Percentiles rank a stretch among this genome's conserved stretches.
Evolutionary conservation across 2,113 vertebrate genomes (phyloP).

Genomic region (Pedionomus torquatus): DNA sequence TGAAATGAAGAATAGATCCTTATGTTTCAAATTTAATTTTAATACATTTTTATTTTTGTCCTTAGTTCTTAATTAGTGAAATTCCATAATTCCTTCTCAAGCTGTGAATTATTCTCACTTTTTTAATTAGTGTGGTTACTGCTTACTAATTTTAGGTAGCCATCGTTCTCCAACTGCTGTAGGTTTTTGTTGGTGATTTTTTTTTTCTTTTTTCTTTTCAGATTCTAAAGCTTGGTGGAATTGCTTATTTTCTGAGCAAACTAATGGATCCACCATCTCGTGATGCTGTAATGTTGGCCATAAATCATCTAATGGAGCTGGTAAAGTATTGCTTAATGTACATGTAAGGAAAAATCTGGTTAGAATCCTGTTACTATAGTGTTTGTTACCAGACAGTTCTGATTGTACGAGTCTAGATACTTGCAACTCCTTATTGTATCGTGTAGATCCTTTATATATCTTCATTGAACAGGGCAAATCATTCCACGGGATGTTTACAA

Average conservation of each 20-base stretch:
- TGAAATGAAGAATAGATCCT: neutral
- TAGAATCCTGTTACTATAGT: accelerated
- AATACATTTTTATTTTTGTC: neutral
- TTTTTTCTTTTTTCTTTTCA: slow-evolving; percentile 35
- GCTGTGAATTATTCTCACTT: neutral
- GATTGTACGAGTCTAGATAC: neutral
- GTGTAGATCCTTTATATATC: accelerated
- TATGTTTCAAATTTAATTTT: neutral
- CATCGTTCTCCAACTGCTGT: neutral
- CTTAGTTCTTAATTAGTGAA: neutral
- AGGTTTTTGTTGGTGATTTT: neutral
- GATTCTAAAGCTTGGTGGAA: slow-evolving; percentile 93
- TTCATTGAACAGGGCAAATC: neutral
- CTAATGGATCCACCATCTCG: slow-evolving; percentile 89
- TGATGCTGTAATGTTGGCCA: slow-evolving; percentile 85
- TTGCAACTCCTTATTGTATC: accelerated
- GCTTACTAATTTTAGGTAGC: neutral
- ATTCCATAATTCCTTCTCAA: neutral
- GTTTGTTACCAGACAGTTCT: neutral
- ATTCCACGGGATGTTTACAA: accelerated
- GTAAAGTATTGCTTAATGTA: slow-evolving; percentile 66
- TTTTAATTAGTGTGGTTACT: neutral
- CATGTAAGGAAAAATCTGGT: neutral
- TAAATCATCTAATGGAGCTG: slow-evolving; percentile 92
- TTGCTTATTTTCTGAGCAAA: slow-evolving; percentile 88